Evolutionary conservation across 2,888 invertebrate genomes (phyloP).

Genomic region (Cephus rjabovi): DNA sequence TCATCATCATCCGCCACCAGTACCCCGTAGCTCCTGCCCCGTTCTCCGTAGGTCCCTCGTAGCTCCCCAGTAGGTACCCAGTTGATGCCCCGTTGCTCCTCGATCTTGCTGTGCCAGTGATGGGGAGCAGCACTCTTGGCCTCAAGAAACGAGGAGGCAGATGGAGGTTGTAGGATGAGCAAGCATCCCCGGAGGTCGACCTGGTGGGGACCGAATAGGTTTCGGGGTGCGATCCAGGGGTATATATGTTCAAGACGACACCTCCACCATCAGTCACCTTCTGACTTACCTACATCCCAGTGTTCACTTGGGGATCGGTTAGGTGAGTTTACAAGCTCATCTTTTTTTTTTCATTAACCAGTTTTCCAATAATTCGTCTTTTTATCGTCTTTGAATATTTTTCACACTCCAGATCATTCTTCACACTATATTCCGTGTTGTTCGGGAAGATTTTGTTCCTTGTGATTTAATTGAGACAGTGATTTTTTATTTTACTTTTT

Average conservation of each 20-base stretch:
- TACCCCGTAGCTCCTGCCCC: no score
- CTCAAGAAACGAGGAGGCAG: conserved; percentile 29
- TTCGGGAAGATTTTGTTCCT: no score
- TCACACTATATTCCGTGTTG: no score
- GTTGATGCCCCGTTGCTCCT: neutral
- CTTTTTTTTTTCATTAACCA: no score
- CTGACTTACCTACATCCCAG: conserved; percentile 56
- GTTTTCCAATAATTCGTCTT: no score
- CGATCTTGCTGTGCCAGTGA: neutral
- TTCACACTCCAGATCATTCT: no score
- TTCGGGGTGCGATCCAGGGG: conserved; percentile 54
- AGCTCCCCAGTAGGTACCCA: no score
- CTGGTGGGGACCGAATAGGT: conserved; percentile 34
- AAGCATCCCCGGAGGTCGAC: conserved; percentile 33
- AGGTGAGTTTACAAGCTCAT: conserved; percentile 45
- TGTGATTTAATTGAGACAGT: no score
- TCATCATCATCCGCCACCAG: neutral
- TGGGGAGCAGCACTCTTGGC: conserved; percentile 1
- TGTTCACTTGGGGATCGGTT: conserved; percentile 50
- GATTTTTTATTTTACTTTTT: no score
- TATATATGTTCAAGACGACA: conserved; percentile 61
- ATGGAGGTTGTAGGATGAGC: conserved; percentile 38
- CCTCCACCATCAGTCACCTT: conserved; percentile 61
- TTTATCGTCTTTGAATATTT: no score
- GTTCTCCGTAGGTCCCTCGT: no score